These are phyloP conservation scores for Cyrtorhinus lividipennis DNA, from an alignment of 1,140 invertebrate species.

Conservation along the genomic window DNA sequence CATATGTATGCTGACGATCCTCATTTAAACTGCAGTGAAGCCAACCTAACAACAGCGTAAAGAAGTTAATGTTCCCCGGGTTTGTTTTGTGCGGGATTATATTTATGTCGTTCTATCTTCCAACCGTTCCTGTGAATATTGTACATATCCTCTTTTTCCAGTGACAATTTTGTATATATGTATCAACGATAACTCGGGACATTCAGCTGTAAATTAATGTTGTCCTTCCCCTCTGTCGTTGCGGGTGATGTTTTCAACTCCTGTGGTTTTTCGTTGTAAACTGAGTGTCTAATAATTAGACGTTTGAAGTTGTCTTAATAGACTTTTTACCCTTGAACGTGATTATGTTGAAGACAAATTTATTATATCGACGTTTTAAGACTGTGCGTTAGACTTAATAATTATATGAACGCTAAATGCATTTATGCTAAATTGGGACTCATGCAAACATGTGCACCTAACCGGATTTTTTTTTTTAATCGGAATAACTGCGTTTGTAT, in stretches of 20 bases:
- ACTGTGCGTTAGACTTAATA: background rate
- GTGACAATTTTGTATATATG: background rate
- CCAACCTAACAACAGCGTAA: slow-evolving; percentile 13
- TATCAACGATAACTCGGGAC: background rate
- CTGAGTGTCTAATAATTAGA: background rate
- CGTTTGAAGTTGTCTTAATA: background rate
- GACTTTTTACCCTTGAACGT: background rate
- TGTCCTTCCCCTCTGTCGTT: background rate
- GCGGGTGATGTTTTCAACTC: background rate
- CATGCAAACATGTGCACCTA: too few relatives aligned
- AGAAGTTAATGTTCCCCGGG: background rate
- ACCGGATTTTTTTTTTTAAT: too few relatives aligned
- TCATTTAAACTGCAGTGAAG: slow-evolving; percentile 22
- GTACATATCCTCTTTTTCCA: slow-evolving; percentile 1
- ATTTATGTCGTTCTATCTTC: background rate
- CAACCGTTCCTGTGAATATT: background rate
- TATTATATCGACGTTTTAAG: background rate
- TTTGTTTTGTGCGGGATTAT: background rate
- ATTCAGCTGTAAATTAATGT: background rate
- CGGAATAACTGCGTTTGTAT: too few relatives aligned
- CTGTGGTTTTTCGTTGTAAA: background rate
- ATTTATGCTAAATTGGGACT: background rate
- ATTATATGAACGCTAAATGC: background rate
- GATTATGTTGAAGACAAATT: background rate
- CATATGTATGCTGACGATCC: slow-evolving; percentile 25